Evolutionary conservation across 2,113 vertebrate species (phyloP).

Genomic region (Ailuropoda melanoleuca): DNA sequence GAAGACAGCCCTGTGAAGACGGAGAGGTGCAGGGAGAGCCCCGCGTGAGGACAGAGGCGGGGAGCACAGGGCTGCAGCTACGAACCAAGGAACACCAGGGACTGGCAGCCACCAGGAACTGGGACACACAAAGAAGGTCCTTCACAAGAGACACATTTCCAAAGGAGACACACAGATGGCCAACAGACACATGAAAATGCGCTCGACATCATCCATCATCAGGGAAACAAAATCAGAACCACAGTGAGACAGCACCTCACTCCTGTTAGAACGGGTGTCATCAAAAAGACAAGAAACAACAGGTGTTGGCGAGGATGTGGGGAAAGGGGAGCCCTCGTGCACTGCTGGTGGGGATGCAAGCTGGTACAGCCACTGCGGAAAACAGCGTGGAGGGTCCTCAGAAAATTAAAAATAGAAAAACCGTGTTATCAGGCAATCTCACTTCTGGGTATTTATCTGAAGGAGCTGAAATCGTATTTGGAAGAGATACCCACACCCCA

Average conservation of each 20-base stretch:
- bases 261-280: accelerated
- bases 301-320: accelerated
- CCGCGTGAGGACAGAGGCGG: accelerated
- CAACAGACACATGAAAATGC: accelerated
- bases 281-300: accelerated
- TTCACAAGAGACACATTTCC: neutral
- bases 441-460: accelerated
- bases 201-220: accelerated
- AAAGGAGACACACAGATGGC: accelerated
- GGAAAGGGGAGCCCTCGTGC: neutral
- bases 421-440: neutral
- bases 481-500: neutral
- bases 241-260: accelerated
- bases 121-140: neutral
- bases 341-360: accelerated
- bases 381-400: neutral
- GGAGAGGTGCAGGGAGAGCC: neutral
- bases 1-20: neutral
- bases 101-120: accelerated
- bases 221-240: neutral
- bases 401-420: accelerated
- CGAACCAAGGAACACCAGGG: too few relatives aligned
- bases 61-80: accelerated
- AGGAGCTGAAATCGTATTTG: neutral
- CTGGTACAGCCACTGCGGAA: accelerated